Evolutionary conservation across 2,113 vertebrate genomes (phyloP).

Genomic region (Poeciliopsis turrubarensis): DNA sequence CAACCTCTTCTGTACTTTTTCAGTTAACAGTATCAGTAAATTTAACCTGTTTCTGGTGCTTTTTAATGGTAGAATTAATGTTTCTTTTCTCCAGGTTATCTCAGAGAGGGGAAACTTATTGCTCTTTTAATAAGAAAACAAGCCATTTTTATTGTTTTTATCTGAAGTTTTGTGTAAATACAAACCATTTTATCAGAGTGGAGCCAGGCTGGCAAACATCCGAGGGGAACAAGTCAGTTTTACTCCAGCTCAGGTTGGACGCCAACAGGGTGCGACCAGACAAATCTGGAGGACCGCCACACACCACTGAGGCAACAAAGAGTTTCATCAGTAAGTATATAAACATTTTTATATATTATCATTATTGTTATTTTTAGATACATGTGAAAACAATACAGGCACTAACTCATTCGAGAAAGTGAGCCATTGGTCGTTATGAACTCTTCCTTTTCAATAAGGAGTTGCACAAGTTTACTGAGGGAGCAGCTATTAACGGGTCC

Average conservation of each 20-base stretch:
- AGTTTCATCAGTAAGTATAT: background rate
- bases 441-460: background rate
- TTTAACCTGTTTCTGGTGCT: background rate
- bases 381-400: background rate
- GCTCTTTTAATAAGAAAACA: background rate
- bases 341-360: background rate
- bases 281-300: slow-evolving; percentile 51
- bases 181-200: slow-evolving; percentile 52
- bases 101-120: background rate
- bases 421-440: slow-evolving; percentile 12
- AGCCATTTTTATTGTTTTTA: background rate
- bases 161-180: background rate
- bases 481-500: slow-evolving; percentile 40
- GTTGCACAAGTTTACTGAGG: slow-evolving; percentile 31
- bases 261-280: slow-evolving; percentile 19
- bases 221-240: slow-evolving; percentile 17
- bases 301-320: slow-evolving; percentile 53
- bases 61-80: background rate
- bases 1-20: no score
- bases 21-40: background rate
- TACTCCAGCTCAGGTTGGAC: slow-evolving; percentile 64
- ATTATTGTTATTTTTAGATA: background rate
- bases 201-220: slow-evolving; percentile 42
- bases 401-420: slow-evolving; percentile 59
- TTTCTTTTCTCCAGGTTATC: background rate